Base-by-base conservation (phyloP, 1,140 invertebrate genomes). In the Yoshiicerus persimilis region DNA sequence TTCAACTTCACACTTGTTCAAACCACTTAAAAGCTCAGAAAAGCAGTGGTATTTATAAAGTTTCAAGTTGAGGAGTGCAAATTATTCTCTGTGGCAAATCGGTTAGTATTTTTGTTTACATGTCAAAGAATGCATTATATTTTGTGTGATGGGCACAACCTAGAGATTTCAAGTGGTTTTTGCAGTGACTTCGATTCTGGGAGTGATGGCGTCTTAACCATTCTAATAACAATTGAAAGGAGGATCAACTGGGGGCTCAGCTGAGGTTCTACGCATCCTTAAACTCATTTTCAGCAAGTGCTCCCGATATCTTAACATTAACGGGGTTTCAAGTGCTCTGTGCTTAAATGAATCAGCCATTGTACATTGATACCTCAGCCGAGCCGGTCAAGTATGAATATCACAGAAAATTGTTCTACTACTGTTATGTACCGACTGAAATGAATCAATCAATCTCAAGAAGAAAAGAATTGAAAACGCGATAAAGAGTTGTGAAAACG, bases 141-240 rank as follows among this genome's bases (percentile, higher is more conserved):
- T 39, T 70, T 47, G 56, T 87, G 75, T 80, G 13, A 32, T 80
- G 75, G 75, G 38, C 75, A 80, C 75, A 80, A 64, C 47, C 30
- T 32, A 36, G 87, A 87, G 87, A 38, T 87, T 87, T 87, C 87
- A 87, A 87, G 87, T 87, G 87, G 87, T 87, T 87, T 87, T 87
- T 84, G 41, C 83, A 84, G 83, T 84, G 38, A 47, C 83, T 84
- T 47, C 83, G 41, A 84, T 41, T 84, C 83, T 47, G 41, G 83
- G 56, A 84, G 23, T 27, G 83, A 84, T 84, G 83, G 39, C 41
- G 83, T 47, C 38, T 30, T 84, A 56, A 47, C 38, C 38, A 84
- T 80, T 80, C 75, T 36, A 80, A 70, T 70, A 30, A 30, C 66
- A 70, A 80, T 80, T 80, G 75, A 80, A 80, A 80, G 75, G 75